Evolutionary conservation across 1,140 invertebrate genomes (phyloP).

Genomic region (Wasmannia auropunctata): DNA sequence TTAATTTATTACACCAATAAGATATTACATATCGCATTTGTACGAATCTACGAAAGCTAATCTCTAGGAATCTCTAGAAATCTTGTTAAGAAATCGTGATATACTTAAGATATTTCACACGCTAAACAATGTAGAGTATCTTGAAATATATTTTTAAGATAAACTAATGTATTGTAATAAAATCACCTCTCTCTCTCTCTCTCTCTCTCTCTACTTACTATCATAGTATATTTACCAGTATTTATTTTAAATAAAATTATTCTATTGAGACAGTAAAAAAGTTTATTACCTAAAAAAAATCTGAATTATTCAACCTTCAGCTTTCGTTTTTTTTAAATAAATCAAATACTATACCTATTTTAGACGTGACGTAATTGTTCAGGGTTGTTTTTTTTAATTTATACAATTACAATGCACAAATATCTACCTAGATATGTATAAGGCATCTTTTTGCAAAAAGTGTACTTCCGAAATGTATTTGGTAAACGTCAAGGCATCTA

Average conservation of each 20-base stretch:
- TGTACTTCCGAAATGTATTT: background rate
- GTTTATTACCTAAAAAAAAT: background rate
- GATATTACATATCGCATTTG: background rate
- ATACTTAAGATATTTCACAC: background rate
- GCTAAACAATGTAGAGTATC: background rate
- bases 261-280: background rate
- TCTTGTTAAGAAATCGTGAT: background rate
- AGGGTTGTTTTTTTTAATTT: background rate
- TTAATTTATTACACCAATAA: background rate
- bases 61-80: background rate
- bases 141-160: background rate
- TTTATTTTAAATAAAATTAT: background rate
- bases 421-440: background rate
- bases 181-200: background rate
- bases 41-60: background rate
- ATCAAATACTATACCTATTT: background rate
- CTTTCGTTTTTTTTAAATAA: background rate
- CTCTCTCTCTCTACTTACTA: no score
- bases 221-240: background rate
- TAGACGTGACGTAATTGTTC: background rate
- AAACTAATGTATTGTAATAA: background rate
- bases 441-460: background rate
- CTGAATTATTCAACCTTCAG: background rate
- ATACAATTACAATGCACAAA: background rate
- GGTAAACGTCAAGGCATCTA: background rate